Percentiles rank a stretch among this genome's conserved stretches.
Conservation (phyloP, 2,797 vertebrate genomes). For the Hoplostethus mediterraneus region DNA sequence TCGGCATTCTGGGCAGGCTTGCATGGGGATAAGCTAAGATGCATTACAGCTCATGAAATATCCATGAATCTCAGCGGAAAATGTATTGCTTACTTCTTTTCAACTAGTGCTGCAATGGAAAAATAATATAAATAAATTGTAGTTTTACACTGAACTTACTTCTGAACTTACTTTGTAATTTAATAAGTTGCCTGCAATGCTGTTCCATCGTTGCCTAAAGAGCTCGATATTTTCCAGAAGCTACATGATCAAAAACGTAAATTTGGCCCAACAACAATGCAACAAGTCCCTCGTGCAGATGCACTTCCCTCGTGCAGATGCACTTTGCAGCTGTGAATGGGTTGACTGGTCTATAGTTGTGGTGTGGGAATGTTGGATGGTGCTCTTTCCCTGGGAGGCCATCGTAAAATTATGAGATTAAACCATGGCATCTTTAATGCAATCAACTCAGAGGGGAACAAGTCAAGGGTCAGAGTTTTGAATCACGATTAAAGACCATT, state of each 20-base stretch:
- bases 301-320: conserved; percentile 34
- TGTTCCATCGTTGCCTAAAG: conserved; percentile 19
- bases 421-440: conserved; percentile 39
- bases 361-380: conserved; percentile 36
- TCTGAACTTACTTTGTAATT: conserved; percentile 60
- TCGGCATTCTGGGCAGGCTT: conserved; percentile 15
- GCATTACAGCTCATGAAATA: conserved; percentile 43
- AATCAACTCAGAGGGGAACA: conserved; percentile 33
- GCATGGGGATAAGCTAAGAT: conserved; percentile 46
- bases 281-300: conserved; percentile 26
- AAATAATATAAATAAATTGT: conserved; percentile 21
- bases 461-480: conserved; percentile 18
- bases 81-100: conserved; percentile 3
- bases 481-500: conserved; percentile 27
- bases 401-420: conserved; percentile 39
- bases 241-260: conserved; percentile 17
- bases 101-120: no score
- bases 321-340: conserved; percentile 44
- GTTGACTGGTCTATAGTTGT: neutral
- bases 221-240: conserved; percentile 23
- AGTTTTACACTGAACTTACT: conserved; percentile 42
- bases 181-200: neutral
- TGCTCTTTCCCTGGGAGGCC: conserved; percentile 12
- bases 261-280: conserved; percentile 7
- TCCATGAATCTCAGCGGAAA: conserved; percentile 26